Conservation (phyloP, 2,888 invertebrate species). For the Cheilosia vulpina region DNA sequence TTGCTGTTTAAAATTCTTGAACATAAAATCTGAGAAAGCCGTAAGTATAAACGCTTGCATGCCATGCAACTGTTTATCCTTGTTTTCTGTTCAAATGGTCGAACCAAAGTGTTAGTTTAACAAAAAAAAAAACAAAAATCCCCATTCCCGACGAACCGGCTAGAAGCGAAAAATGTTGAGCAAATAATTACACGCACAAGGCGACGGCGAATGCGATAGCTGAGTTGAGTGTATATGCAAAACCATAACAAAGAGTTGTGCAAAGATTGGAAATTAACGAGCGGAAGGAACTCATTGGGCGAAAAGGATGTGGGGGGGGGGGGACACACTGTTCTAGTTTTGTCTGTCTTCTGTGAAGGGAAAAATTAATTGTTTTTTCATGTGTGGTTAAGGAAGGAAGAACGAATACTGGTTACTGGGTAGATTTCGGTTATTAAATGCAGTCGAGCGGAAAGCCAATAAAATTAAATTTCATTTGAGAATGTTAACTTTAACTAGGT, state of each 20-base stretch:
- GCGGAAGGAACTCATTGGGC: constrained; percentile 72
- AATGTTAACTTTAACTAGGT: constrained; percentile 9
- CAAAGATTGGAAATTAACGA: constrained; percentile 72
- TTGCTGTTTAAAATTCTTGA: constrained; percentile 20
- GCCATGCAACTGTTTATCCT: constrained; percentile 66
- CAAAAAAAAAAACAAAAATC: constrained; percentile 13
- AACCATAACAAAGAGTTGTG: constrained; percentile 58
- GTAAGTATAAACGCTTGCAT: constrained; percentile 53
- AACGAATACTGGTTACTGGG: not conserved
- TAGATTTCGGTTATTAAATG: constrained; percentile 49
- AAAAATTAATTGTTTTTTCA: constrained; percentile 63
- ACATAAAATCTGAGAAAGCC: constrained; percentile 58
- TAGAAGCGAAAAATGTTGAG: constrained; percentile 56
- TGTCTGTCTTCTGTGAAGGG: constrained; percentile 13
- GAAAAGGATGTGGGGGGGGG: constrained; percentile 49
- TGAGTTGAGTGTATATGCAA: constrained; percentile 20
- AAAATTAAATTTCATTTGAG: constrained; percentile 30
- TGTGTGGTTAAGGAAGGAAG: constrained; percentile 38
- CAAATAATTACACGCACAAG: constrained; percentile 70
- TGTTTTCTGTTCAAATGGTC: constrained; percentile 21
- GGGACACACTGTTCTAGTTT: constrained; percentile 3
- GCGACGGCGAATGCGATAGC: constrained; percentile 5
- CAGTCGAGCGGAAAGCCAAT: constrained; percentile 57
- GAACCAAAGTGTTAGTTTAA: constrained; percentile 21
- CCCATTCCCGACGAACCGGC: constrained; percentile 3